Base-by-base conservation (phyloP, 2,888 invertebrate genomes). In the Embidobia sp. region DNA sequence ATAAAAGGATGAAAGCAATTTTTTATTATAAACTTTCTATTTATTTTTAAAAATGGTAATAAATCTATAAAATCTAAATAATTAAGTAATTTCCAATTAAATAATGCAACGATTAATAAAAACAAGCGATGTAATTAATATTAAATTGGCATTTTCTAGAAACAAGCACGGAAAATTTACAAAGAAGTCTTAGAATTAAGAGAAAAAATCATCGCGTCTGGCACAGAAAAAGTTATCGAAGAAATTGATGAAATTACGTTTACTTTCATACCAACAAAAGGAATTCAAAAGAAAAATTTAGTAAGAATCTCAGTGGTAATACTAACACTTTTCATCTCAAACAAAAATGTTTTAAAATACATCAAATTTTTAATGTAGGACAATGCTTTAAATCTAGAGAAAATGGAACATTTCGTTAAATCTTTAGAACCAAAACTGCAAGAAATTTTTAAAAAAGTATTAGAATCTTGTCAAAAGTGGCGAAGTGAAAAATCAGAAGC, bases 151-250 rank as follows among this genome's bases (percentile, higher is more conserved):
- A 13, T 11, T 18, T 37, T 10, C 6, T 18, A 77, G 76, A 61
- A 72, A 66, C 42, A 48, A 15, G 22, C 16, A 10, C 44, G 51
- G 7, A 31, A 55, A 15, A 29, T 70, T 2, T 85, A 82, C 70
- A 82, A 84, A 16, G 86, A 88, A n/a, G 73, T 85, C 42, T 44
- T 66, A 1, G 83, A 85, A 16, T 75, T 88, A 6, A 84, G 87
- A 0, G 85, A 87, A 15, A 86, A 85, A 72, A 70, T 89, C 13
- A 78, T 88, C 1, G 61, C 79, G 0, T 61, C 35, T 27, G 88
- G 88, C 2, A 79, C 76, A 3, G 86, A 83, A n/a, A n/a, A n/a
- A 42, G 87, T 87, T 75, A 85, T 87, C 0, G 87, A 87, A 10
- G 84, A 82, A 49, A 49, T 86, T 10, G 87, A 88, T 6, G 82